Base-by-base conservation (phyloP, 2,797 vertebrate genomes). In the Peromyscus attwateri region DNA sequence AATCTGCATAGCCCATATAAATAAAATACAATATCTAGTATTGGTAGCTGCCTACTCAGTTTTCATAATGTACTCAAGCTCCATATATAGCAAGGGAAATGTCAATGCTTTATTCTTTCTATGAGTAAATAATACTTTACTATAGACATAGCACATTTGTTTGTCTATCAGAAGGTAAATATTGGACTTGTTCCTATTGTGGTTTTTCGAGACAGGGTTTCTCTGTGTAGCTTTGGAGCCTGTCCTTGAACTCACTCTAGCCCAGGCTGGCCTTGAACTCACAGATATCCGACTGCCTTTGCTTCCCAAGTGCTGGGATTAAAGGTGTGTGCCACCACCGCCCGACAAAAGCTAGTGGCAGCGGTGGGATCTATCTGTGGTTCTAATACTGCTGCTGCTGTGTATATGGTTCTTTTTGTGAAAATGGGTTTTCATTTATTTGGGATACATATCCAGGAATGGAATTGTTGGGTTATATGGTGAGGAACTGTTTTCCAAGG, bases 351-450 rank as follows among this genome's bases (percentile, higher is more conserved):
- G 43, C 43, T 46, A 46, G 43, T 46, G 43, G 43, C 43, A 46
- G 43, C 5, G 6, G 43, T 46, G 43, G 43, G 43, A 46, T 75
- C 73, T 57, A 70, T n/a, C 89, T 94, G 37, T 40, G 46, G 6
- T 7, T 91, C 29, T 89, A 57, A 31, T 85, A 49, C 8, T 73
- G 87, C 31, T 75, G 68, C 29, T 83, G 3, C 68, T 83, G 7
- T 84, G 12, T 46, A 23, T 64, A 89, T 34, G 13, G 19, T 57
- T 84, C 73, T 87, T 40, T 60, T 4, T 75, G 11, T 75, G 40
- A 49, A 95, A 95, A 46, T 82, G 14, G 9, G 17, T 73, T 92
- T 91, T 80, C 13, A 66, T 94, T 70, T 81, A 60, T 94, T 73
- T 77, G 57, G 71, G 43, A 8, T 49, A 34, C 46, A 21, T 34